Evolutionary conservation across 2,888 invertebrate species (phyloP).

Genomic region (Orchesella flavescens): DNA sequence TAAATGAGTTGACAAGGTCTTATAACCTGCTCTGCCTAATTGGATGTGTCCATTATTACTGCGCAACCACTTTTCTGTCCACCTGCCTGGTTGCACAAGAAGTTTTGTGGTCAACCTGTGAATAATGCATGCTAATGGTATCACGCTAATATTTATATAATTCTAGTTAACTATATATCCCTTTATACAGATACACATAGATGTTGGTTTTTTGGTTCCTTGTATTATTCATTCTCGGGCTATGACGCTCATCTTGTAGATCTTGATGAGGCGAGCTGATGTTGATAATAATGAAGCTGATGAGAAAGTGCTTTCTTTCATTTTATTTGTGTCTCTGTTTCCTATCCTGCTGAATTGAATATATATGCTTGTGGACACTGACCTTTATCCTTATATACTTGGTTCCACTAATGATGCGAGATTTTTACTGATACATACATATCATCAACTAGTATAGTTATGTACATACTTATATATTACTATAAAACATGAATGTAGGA

Average conservation of each 20-base stretch:
- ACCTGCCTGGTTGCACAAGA: constrained; percentile 59
- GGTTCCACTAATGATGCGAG: background rate
- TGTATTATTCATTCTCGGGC: background rate
- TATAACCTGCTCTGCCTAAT: constrained; percentile 70
- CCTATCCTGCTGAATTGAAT: background rate
- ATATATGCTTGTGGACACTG: constrained; percentile 1
- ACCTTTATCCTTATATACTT: constrained; percentile 3
- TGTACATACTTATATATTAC: background rate
- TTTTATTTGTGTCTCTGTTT: constrained; percentile 27
- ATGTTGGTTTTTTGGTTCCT: background rate
- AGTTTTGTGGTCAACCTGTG: constrained; percentile 54
- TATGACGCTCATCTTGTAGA: background rate
- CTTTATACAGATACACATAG: too few relatives aligned
- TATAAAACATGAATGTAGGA: too few relatives aligned
- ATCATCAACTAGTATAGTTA: background rate
- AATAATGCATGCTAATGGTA: constrained; percentile 15
- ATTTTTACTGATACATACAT: background rate
- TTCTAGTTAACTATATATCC: background rate
- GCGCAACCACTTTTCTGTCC: constrained; percentile 43
- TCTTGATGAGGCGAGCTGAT: constrained; percentile 51
- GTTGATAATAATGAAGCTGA: constrained; percentile 48
- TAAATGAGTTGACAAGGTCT: constrained; percentile 72
- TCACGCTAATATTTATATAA: background rate
- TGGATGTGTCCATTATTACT: constrained; percentile 71
- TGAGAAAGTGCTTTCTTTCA: constrained; percentile 29